A percentile compares a stretch with the other conserved stretches of the same genome.
Conservation (phyloP, 2,797 vertebrate species). For the Podarcis siculus region DNA sequence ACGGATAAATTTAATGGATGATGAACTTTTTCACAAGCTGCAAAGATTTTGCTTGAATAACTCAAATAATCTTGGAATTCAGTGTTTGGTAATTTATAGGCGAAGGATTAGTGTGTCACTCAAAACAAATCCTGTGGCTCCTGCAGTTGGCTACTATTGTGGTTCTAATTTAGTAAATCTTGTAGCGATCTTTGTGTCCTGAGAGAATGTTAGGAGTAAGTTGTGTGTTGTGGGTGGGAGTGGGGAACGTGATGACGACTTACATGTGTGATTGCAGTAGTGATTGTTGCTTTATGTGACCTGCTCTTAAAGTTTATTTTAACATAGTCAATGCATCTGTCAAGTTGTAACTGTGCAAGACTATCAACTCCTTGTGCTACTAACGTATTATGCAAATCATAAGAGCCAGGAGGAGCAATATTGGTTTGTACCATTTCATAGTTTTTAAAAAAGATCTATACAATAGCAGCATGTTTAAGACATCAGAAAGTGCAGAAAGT, state of each 20-base stretch:
- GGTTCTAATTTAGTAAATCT: constrained; percentile 78
- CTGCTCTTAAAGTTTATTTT: constrained; percentile 73
- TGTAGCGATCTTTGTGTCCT: constrained; percentile 81
- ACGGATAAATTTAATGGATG: constrained; percentile 57
- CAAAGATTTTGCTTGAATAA: constrained; percentile 67
- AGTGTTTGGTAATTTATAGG: constrained; percentile 61
- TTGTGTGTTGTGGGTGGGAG: constrained; percentile 68
- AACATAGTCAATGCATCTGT: constrained; percentile 66
- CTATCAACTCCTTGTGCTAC: constrained; percentile 70
- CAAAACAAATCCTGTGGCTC: constrained; percentile 80
- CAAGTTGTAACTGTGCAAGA: constrained; percentile 62
- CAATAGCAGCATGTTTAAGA: constrained; percentile 63
- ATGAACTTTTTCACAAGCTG: constrained; percentile 47
- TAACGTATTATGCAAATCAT: constrained; percentile 63
- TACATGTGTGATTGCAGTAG: constrained; percentile 79
- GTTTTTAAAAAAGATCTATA: constrained; percentile 62
- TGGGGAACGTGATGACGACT: constrained; percentile 54
- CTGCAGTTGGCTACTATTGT: constrained; percentile 82
- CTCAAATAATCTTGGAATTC: constrained; percentile 62
- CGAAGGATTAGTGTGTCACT: constrained; percentile 65
- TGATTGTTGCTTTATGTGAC: constrained; percentile 79
- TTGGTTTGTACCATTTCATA: constrained; percentile 71
- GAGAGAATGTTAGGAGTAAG: constrained; percentile 79
- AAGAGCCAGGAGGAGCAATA: constrained; percentile 72
- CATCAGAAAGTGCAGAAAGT: constrained; percentile 65